Base-by-base conservation (phyloP, 92 coral and sea anemone genomes). In the Porites rus region DNA sequence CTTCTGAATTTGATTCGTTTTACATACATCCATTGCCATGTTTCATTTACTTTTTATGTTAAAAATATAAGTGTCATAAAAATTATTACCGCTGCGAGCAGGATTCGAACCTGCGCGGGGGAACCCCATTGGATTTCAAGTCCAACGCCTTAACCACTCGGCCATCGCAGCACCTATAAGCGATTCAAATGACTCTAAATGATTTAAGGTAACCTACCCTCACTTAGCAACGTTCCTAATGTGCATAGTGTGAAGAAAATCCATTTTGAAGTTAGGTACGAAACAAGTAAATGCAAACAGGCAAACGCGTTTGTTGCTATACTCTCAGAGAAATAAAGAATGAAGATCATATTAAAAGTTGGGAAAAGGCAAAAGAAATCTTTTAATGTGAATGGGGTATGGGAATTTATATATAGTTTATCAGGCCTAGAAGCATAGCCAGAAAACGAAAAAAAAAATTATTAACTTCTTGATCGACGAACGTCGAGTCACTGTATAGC, bases 91-190 rank as follows among this genome's bases (percentile, higher is more conserved):
- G 94, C 94, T 92, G 93, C 95, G 96, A 93, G 96, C 96, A 94
- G 96, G 96, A 88, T 94, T 93, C 96, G 94, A 94, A 94, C 98
- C 98, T 94, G 91, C 98, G 96, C 96, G 98, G 96, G 98, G 74
- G 85, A 50, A 92, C 73, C 98, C 98, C 98, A 94, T 94, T 92
- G 96, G 94, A 94, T 94, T 94, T 94, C 96, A 64, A 94, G 96
- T 94, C 96, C 96, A 94, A 94, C 96, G 96, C 94, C 92, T 94
- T 94, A 94, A 94, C 97, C 97, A 94, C 97, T 94, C 97, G 97
- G 95, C 97, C 95, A 94, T 92, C 95, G 90, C 97, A 90, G 93
- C 93, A 43, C 4, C 20, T 6, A 62, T 5, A 12, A 18, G n/a
- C 1, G 28, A 21, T 4, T 7, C 4, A 62, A n/a, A 10, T n/a